Evolutionary conservation across 2,888 invertebrate species (phyloP).

Genomic region (Lithodes maja): DNA sequence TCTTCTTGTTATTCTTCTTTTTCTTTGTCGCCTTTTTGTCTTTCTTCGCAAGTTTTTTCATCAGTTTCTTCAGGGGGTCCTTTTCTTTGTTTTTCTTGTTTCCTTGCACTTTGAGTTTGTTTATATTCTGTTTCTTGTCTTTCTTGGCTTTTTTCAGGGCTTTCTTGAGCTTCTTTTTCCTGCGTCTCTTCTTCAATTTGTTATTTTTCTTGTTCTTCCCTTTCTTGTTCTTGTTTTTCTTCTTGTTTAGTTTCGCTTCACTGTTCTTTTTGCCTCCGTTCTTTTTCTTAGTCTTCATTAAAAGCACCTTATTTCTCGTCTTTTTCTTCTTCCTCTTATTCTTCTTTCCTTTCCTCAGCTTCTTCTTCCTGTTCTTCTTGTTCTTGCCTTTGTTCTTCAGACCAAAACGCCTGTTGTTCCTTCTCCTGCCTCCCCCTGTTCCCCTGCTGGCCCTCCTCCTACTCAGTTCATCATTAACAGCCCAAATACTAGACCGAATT

Average conservation of each 20-base stretch:
- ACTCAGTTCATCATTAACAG: constrained; percentile 1
- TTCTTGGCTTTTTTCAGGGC: not conserved
- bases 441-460: not conserved
- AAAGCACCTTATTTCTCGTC: not conserved
- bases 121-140: not conserved
- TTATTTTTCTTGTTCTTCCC: not conserved
- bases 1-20: not conserved
- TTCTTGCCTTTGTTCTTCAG: constrained; percentile 1
- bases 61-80: not conserved
- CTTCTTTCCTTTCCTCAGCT: not conserved
- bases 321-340: not conserved
- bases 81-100: constrained; percentile 14
- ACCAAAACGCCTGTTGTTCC: not conserved
- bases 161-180: not conserved
- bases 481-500: constrained; percentile 25
- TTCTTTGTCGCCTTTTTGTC: not conserved
- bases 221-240: not conserved
- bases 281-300: not conserved
- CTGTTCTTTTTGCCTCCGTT: not conserved
- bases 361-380: not conserved
- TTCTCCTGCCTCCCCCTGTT: constrained; percentile 4
- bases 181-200: not conserved
- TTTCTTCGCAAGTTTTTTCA: not conserved
- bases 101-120: not conserved
- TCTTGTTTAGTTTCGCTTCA: not conserved